phyloP scores from a whole-genome alignment of 2,113 vertebrate species.

The Cheirogaleus medius region DNA sequence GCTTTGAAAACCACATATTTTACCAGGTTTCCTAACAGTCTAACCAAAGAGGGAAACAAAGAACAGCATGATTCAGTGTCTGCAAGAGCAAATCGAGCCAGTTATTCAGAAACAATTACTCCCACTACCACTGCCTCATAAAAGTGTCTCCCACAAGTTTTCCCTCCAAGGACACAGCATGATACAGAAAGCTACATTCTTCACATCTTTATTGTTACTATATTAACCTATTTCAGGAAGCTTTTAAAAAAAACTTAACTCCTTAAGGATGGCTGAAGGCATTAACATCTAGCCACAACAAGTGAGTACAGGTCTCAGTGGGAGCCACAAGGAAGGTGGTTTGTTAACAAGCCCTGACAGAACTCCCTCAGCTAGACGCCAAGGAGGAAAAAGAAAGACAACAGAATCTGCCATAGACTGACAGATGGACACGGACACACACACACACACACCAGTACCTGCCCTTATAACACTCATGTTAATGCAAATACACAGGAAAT shows the following conservation, averaged over 20 bases:
- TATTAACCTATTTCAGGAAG: conserved; percentile 11
- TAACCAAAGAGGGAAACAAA: conserved; percentile 39
- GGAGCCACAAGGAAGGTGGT: background rate
- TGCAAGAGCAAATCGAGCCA: background rate
- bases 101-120: conserved; percentile 25
- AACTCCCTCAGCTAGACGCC: background rate
- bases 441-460: background rate
- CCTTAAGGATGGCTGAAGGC: background rate
- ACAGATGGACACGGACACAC: background rate
- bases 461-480: background rate
- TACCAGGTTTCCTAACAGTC: background rate
- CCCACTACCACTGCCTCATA: conserved; percentile 33
- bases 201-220: background rate
- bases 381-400: background rate
- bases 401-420: background rate
- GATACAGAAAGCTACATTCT: conserved; percentile 9
- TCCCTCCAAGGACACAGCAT: background rate
- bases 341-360: background rate
- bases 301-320: background rate
- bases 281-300: background rate
- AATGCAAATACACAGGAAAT: background rate
- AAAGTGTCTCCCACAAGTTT: background rate
- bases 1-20: conserved; percentile 24
- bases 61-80: background rate
- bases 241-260: background rate